phyloP scores from a whole-genome alignment of 2,888 invertebrate genomes.

The Liposcelis brunnea region DNA sequence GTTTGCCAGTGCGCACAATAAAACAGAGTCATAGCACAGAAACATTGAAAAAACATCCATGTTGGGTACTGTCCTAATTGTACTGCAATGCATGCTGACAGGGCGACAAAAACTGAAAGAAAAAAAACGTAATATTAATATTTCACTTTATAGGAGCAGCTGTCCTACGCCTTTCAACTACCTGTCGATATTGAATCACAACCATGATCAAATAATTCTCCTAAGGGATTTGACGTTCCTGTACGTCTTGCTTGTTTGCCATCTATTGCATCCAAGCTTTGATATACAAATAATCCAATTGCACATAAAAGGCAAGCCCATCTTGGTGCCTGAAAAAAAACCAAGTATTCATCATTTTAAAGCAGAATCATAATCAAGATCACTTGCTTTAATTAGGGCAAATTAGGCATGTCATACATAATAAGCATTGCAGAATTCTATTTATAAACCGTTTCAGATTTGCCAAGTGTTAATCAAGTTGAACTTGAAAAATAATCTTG shows the following conservation, averaged over 20 bases:
- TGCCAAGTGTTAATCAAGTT: not conserved
- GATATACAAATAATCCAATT: constrained; percentile 87
- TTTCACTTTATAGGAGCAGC: not conserved
- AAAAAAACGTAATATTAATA: constrained; percentile 12
- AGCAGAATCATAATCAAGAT: constrained; percentile 2
- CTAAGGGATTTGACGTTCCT: constrained; percentile 76
- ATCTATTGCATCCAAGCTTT: constrained; percentile 96
- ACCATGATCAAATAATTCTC: constrained; percentile 98
- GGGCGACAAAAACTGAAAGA: constrained; percentile 72
- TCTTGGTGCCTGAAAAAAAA: constrained; percentile 47
- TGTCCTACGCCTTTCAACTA: constrained; percentile 17
- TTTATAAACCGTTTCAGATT: constrained; percentile 3
- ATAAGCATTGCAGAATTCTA: not conserved
- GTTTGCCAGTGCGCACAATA: constrained; percentile 99
- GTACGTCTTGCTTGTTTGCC: constrained; percentile 98
- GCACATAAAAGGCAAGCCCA: constrained; percentile 90
- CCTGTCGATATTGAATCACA: constrained; percentile 94
- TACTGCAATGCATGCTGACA: constrained; percentile 89
- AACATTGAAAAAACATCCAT: constrained; percentile 91
- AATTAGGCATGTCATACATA: not conserved
- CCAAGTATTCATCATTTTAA: constrained; percentile 5
- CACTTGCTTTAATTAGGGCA: not conserved
- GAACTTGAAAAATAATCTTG: constrained; percentile 1
- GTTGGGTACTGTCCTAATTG: constrained; percentile 81
- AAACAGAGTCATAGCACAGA: constrained; percentile 87